Conservation (phyloP, 37 sponge, comb jelly and placozoan species). For the Beroe forskalii region DNA sequence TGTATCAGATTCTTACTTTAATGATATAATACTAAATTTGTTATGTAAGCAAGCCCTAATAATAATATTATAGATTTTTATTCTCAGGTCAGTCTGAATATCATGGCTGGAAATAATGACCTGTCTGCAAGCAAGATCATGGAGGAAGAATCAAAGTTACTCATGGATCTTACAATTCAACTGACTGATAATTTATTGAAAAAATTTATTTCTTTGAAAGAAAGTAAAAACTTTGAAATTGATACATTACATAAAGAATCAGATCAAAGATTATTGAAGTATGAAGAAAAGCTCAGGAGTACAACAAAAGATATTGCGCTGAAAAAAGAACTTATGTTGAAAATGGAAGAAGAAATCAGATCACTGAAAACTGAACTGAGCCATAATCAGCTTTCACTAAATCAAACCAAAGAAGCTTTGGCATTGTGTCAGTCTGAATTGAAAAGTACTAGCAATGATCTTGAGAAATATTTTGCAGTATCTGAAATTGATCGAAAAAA, state of each 20-base stretch:
- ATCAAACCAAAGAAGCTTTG: conserved; percentile 29
- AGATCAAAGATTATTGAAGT: background rate
- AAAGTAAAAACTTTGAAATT: background rate
- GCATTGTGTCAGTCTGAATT: conserved; percentile 25
- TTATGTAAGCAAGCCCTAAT: no score
- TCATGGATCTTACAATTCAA: background rate
- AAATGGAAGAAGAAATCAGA: background rate
- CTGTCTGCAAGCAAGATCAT: no score
- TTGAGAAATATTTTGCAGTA: conserved; percentile 38
- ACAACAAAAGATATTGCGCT: background rate
- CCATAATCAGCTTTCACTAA: background rate
- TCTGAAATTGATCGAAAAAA: conserved; percentile 41
- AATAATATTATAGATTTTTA: no score
- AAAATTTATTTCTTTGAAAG: background rate
- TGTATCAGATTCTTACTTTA: no score
- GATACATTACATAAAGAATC: background rate
- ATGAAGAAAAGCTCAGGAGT: background rate
- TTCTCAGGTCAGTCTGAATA: no score
- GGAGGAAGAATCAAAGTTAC: background rate
- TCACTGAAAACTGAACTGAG: background rate
- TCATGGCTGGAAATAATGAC: no score
- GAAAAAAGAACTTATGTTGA: background rate
- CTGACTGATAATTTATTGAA: background rate
- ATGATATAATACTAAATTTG: no score
- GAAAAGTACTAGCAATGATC: background rate